phyloP scores from a whole-genome alignment of 2,797 vertebrate genomes.

The Chelon labrosus region DNA sequence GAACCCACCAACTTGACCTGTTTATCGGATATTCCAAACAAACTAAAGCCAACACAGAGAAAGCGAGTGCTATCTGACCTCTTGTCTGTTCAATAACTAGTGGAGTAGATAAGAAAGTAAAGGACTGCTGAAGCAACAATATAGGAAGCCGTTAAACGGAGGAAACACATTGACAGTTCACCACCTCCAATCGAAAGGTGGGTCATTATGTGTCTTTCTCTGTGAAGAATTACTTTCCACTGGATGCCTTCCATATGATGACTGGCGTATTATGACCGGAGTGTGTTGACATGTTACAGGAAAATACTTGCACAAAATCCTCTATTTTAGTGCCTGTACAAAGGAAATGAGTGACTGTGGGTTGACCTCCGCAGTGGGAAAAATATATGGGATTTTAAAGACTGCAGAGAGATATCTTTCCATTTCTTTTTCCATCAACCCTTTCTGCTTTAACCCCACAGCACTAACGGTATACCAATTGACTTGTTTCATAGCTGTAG shows the following conservation, averaged over 20 bases:
- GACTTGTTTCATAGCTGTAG: conserved; percentile 43
- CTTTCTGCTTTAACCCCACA: background rate
- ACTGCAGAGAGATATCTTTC: conserved; percentile 8
- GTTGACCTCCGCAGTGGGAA: conserved; percentile 20
- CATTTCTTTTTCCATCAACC: conserved; percentile 30
- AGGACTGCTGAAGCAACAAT: conserved; percentile 60
- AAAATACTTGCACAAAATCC: conserved; percentile 17
- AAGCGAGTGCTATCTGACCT: conserved; percentile 43
- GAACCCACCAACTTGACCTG: background rate
- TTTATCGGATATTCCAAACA: conserved; percentile 4
- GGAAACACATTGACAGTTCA: conserved; percentile 37
- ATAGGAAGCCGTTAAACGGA: conserved; percentile 51
- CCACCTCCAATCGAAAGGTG: conserved; percentile 22
- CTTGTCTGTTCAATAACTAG: conserved; percentile 37
- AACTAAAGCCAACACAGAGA: conserved; percentile 19
- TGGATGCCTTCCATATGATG: conserved; percentile 7
- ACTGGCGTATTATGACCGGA: conserved; percentile 5
- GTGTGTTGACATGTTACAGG: conserved; percentile 2
- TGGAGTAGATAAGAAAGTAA: conserved; percentile 58
- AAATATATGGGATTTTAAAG: conserved; percentile 47
- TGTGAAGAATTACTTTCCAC: conserved; percentile 38
- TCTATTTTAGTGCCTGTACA: conserved; percentile 11
- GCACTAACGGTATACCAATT: conserved; percentile 17
- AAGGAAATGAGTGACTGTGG: conserved; percentile 47
- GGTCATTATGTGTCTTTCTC: conserved; percentile 33